A percentile compares a stretch with the other conserved stretches of the same genome.
Conservation (phyloP, 2,113 vertebrate species). For the Xerus inauris region DNA sequence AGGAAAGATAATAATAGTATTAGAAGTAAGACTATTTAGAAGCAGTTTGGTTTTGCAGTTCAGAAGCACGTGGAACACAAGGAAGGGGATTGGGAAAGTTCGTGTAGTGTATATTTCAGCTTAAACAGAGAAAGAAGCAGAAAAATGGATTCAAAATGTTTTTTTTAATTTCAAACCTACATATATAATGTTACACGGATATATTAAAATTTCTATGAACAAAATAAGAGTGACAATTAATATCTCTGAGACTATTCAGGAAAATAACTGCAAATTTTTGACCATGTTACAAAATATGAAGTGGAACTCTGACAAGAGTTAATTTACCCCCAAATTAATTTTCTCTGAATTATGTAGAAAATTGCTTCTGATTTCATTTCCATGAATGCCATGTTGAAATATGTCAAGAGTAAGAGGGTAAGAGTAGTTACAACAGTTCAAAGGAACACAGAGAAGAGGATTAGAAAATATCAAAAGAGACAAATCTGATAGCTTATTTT, state of each 20-base stretch:
- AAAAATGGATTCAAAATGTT: neutral
- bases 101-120: neutral
- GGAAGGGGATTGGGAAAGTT: neutral
- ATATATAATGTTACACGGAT: neutral
- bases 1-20: neutral
- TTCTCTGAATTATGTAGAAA: conserved; percentile 9
- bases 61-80: neutral
- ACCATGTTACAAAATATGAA: neutral
- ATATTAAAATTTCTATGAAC: neutral
- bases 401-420: neutral
- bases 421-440: neutral
- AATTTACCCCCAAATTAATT: neutral
- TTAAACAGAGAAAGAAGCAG: neutral
- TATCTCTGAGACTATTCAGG: neutral
- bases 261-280: neutral
- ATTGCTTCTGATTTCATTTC: neutral
- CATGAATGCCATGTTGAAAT: neutral
- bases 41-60: neutral
- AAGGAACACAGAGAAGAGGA: neutral
- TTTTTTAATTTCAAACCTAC: neutral
- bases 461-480: neutral
- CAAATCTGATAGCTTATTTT: neutral
- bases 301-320: neutral
- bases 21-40: conserved; percentile 15
- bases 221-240: neutral